These are phyloP conservation scores for Lithophane leautieri DNA, from an alignment of 2,888 invertebrate genomes.

Conservation along the genomic window DNA sequence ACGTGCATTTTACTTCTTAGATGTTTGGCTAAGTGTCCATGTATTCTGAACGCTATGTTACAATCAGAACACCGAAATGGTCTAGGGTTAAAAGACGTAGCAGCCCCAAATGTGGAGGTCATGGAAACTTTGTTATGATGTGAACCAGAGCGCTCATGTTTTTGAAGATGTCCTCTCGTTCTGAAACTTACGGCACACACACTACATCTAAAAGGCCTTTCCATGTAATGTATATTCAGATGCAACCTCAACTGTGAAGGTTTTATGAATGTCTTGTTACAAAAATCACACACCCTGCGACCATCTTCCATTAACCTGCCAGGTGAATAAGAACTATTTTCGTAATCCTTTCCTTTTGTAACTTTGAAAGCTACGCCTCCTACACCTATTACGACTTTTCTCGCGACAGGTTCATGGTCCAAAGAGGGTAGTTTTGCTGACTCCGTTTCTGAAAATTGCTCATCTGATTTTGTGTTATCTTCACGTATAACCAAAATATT, in stretches of 20 bases:
- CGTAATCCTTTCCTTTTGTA: conserved; percentile 88
- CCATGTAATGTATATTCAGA: conserved; percentile 98
- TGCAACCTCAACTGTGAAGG: conserved; percentile 97
- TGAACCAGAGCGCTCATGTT: conserved; percentile 97
- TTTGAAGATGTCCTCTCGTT: conserved; percentile 97
- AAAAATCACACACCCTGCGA: conserved; percentile 95
- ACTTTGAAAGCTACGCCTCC: conserved; percentile 91
- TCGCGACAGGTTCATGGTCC: conserved; percentile 88
- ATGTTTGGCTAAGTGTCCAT: conserved; percentile 99
- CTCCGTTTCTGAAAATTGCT: conserved; percentile 78
- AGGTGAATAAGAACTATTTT: conserved; percentile 85
- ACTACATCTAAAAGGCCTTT: conserved; percentile 97
- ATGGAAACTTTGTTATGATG: conserved; percentile 98
- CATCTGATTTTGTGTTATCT: conserved; percentile 79
- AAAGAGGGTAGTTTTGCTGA: conserved; percentile 78
- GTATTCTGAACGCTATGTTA: conserved; percentile 98
- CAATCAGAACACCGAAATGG: conserved; percentile 99
- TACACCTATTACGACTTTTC: conserved; percentile 92
- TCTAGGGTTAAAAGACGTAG: conserved; percentile 97
- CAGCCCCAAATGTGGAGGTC: conserved; percentile 95
- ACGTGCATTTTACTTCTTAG: conserved; percentile 98
- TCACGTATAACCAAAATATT: conserved; percentile 76
- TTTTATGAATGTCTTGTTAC: conserved; percentile 97
- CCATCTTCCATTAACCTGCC: conserved; percentile 93
- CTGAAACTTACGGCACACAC: conserved; percentile 97